Conservation (phyloP, 1,140 invertebrate genomes). For the Streblospio benedicti region DNA sequence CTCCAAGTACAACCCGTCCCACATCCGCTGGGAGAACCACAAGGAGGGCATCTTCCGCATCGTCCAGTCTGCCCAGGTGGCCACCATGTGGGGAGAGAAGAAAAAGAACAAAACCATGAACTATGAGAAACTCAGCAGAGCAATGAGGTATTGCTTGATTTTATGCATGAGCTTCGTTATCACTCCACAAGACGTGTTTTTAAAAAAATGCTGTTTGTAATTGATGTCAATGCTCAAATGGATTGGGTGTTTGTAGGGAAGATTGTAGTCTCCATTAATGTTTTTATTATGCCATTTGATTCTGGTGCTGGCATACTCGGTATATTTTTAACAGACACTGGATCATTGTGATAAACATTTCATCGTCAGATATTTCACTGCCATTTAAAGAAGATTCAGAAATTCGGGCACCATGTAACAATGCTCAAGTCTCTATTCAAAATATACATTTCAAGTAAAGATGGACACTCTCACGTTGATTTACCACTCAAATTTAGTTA, state of each 20-base stretch:
- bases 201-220: neutral
- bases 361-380: too few species aligned
- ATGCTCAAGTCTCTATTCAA: too few species aligned
- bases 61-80: conserved; percentile 98
- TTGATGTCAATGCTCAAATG: neutral
- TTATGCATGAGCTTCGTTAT: neutral
- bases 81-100: conserved; percentile 92
- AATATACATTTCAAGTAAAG: too few species aligned
- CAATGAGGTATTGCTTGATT: conserved; percentile 60
- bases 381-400: too few species aligned
- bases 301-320: too few species aligned
- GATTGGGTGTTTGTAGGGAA: neutral
- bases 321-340: too few species aligned
- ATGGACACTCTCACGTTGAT: too few species aligned
- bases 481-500: too few species aligned
- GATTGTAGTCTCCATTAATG: neutral
- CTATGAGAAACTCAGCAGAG: conserved; percentile 98
- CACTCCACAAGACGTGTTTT: neutral
- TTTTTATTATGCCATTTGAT: neutral
- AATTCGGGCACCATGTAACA: too few species aligned
- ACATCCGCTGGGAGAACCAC: conserved; percentile 98
- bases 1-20: conserved; percentile 92
- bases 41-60: conserved; percentile 97
- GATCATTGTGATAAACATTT: neutral
- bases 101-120: conserved; percentile 99